Percentiles rank a stretch among this genome's conserved stretches.
Conservation (phyloP, 2,888 invertebrate genomes). For the Cephus spinipes region DNA sequence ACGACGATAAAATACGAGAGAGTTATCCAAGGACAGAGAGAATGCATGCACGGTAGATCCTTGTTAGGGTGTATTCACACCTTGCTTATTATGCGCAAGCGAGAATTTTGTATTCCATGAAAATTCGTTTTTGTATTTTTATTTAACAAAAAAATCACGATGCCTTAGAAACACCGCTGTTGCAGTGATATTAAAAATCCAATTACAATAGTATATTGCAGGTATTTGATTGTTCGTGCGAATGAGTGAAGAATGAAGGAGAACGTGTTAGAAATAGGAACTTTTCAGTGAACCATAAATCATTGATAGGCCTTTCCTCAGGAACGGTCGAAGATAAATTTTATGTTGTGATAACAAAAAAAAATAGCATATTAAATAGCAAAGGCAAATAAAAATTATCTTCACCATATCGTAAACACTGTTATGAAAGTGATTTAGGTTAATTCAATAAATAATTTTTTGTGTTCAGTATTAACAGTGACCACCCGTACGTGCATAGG, state of each 20-base stretch:
- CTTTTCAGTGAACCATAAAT: background rate
- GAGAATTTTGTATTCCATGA: no score
- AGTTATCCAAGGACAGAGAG: constrained; percentile 14
- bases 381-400: background rate
- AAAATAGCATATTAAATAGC: background rate
- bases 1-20: constrained; percentile 27
- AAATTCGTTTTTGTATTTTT: no score
- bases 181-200: background rate
- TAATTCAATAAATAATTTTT: background rate
- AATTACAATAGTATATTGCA: background rate
- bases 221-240: background rate
- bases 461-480: background rate
- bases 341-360: background rate
- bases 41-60: constrained; percentile 17
- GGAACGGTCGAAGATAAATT: background rate
- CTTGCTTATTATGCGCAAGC: background rate
- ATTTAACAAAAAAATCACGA: background rate
- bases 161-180: background rate
- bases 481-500: background rate
- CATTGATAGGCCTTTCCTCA: no score
- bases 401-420: background rate
- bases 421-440: background rate
- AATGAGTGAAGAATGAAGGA: background rate
- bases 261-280: background rate
- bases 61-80: background rate